Evolutionary conservation across 2,113 vertebrate genomes (phyloP), one percentile per base, ranked within the genome.

Genomic region (Gorsachius goisagi): DNA sequence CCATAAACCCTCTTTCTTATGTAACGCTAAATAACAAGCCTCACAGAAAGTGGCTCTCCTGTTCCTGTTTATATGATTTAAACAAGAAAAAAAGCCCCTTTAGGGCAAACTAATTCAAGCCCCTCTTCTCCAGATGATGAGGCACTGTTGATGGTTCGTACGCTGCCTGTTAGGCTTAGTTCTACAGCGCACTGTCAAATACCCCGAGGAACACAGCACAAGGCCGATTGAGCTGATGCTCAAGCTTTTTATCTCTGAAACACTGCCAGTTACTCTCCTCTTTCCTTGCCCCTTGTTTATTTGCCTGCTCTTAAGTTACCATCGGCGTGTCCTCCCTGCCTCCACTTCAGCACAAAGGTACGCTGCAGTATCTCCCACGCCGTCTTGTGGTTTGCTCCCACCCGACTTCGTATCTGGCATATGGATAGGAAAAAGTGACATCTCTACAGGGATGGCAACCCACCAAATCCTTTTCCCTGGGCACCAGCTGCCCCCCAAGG

Each of bases 341-440:
- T 68, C 39, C 63, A n/a, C 3, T 15, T 30, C 15, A 20, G 79
- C 75, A 39, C 45, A 9, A 23, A 22, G 35, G 17, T 19, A 19
- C 7, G 0, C 56, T 37, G 26, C 66, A 22, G 3, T 0, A 41
- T 27, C 71, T 56, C 63, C 7, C 19, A 1, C 37, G 20, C n/a
- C 72, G 32, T 2, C 2, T 8, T 33, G 53, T 35, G 17, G 5
- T 44, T 69, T 75, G 41, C 45, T 87, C n/a, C 50, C 84, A 45
- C 12, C 69, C 37, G 30, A 4, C 27, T 35, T 55, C 15, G 0
- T 19, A 18, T 3, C 58, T 15, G 79, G 58, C 10, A 15, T 8
- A 23, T 0, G 64, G 71, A 35, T 4, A 9, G 71, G 16, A 30
- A 53, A 27, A 10, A 44, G 59, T 1, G 58, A 90, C 6, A 14